Conservation (phyloP, 2,113 vertebrate species). For the Chauna torquata region DNA sequence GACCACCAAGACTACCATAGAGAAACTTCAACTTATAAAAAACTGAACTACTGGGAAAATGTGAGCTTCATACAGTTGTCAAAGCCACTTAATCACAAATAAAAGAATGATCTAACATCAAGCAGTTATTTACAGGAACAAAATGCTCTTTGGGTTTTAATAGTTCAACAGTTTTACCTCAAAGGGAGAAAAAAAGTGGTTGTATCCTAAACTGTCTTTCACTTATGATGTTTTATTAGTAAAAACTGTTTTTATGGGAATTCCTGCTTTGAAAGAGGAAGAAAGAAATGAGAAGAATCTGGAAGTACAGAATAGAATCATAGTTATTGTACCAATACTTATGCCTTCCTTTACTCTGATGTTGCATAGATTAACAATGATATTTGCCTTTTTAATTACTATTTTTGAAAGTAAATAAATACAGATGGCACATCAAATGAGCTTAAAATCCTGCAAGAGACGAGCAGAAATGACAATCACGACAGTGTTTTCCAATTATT, state of each 20-base stretch:
- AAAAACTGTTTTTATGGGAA: background rate
- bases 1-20: background rate
- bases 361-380: background rate
- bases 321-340: background rate
- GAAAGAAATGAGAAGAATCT: background rate
- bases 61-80: background rate
- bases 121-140: background rate
- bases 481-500: background rate
- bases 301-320: background rate
- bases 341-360: background rate
- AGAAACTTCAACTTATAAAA: background rate
- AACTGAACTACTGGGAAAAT: background rate
- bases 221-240: background rate
- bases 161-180: background rate
- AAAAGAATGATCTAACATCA: background rate
- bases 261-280: background rate
- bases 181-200: background rate
- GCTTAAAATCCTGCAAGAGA: background rate
- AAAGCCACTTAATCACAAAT: background rate
- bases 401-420: background rate
- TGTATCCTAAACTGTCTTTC: background rate
- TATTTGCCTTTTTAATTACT: background rate
- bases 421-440: fast-evolving
- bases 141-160: background rate
- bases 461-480: background rate